A percentile compares a stretch with the other conserved stretches of the same genome.
phyloP scores from a whole-genome alignment of 2,797 vertebrate species.

The Myiothlypis chrysogaster region DNA sequence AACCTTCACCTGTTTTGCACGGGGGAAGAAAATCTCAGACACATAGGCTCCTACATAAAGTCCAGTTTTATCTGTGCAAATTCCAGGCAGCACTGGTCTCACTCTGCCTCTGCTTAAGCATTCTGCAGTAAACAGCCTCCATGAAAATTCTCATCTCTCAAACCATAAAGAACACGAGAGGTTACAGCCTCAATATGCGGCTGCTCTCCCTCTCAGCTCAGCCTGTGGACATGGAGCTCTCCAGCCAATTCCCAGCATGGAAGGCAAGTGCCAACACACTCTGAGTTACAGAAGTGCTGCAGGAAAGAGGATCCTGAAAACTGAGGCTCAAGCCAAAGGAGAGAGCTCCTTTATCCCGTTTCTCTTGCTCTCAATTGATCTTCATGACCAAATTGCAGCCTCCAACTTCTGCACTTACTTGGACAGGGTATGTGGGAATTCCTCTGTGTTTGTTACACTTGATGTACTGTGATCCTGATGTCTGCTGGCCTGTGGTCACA shows the following conservation, averaged over 20 bases:
- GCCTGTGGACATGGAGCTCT: neutral
- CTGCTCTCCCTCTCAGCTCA: neutral
- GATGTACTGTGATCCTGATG: neutral
- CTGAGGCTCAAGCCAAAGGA: neutral
- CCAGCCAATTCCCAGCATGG: neutral
- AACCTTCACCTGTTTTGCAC: accelerated
- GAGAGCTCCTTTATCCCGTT: neutral
- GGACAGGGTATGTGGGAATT: neutral
- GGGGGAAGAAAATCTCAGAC: neutral
- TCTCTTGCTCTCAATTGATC: neutral
- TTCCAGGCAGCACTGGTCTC: neutral
- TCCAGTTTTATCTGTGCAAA: neutral
- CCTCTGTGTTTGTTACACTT: neutral
- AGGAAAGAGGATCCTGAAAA: neutral
- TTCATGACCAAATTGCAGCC: neutral
- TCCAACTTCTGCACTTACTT: neutral
- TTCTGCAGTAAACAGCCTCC: neutral
- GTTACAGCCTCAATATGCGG: neutral
- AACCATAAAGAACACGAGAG: neutral
- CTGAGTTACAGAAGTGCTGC: neutral
- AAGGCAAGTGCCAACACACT: neutral
- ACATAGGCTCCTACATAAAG: neutral
- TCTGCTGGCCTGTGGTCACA: neutral
- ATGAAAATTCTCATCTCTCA: neutral
- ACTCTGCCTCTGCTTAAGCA: neutral